Base-by-base conservation (phyloP, 1,140 invertebrate species). In the Eciton burchellii region DNA sequence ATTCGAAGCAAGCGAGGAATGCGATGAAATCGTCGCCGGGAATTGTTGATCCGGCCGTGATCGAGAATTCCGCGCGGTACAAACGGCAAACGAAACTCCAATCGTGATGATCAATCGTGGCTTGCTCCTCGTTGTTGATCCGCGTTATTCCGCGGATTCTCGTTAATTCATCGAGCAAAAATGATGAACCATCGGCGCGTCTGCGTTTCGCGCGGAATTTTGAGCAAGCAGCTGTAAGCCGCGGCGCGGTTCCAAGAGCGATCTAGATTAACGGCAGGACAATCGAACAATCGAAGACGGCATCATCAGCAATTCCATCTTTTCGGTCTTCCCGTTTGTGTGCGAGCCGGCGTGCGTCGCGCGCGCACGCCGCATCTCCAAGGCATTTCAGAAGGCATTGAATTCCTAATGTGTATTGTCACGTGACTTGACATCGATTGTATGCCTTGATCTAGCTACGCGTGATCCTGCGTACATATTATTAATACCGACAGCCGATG, bases 321-420 rank as follows among this genome's bases (percentile, higher is more conserved):
- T 66, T 62, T 66, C 76, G 74, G 79, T 86, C 86, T 71, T 43
- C 68, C 57, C n/a, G n/a, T 71, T 85, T 79, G 86, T 88, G 91
- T 90, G 89, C 81, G 83, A 90, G 88, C 86, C 86, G 89, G 88
- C 89, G 90, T 91, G 86, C 88, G n/a, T n/a, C n/a, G n/a, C 35
- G 35, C 2, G 6, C 91, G 90, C 91, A 93, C 89, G 90, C 91
- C 90, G 91, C 85, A 86, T 90, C 89, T 91, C 89, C 90, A 93
- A 92, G 92, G 92, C 92, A 92, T 92, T 92, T 91, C 81, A 91
- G 84, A 93, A 93, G 91, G 91, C 92, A 93, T 92, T 91, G 87
- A 90, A 92, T 93, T 90, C 83, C 89, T 90, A 89, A 83, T 90
- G 84, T 90, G 86, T 93, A 93, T 93, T 92, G 92, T 93, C 92